phyloP scores from a whole-genome alignment of 2,797 vertebrate genomes.

The Ataeniobius toweri region DNA sequence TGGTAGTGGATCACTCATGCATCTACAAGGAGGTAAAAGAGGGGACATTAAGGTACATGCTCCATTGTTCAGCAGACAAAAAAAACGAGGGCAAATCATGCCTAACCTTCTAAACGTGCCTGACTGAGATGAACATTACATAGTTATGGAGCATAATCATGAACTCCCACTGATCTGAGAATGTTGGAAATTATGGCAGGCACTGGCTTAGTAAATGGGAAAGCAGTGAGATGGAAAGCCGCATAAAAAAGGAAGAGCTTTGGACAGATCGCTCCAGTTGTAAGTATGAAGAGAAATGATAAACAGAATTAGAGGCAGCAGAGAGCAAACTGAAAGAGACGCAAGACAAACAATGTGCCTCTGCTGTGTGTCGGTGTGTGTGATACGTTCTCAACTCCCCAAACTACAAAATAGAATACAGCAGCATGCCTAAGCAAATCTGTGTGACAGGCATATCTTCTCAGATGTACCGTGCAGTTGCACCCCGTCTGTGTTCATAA shows the following conservation, averaged over 20 bases:
- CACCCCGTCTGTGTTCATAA: conserved; percentile 3
- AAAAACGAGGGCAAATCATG: conserved; percentile 61
- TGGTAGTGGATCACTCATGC: conserved; percentile 39
- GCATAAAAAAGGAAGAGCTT: conserved; percentile 39
- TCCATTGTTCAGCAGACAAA: conserved; percentile 58
- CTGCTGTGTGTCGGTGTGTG: conserved; percentile 25
- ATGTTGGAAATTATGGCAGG: conserved; percentile 53
- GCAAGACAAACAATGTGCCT: conserved; percentile 50
- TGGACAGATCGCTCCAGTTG: conserved; percentile 29
- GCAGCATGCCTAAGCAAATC: conserved; percentile 63
- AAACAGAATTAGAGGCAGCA: conserved; percentile 58
- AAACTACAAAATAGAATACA: conserved; percentile 51
- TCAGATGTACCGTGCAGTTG: conserved; percentile 39
- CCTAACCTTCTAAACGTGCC: conserved; percentile 65
- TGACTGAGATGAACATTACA: conserved; percentile 64
- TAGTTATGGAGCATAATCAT: conserved; percentile 60
- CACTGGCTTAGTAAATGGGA: conserved; percentile 57
- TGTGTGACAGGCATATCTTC: conserved; percentile 61
- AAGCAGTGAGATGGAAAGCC: conserved; percentile 57
- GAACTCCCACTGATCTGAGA: conserved; percentile 56
- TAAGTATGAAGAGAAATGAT: conserved; percentile 37
- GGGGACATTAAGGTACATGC: conserved; percentile 15
- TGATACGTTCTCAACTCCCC: conserved; percentile 32
- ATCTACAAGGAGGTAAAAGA: background rate
- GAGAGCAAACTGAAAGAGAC: conserved; percentile 47